Percentiles rank a stretch among this genome's conserved stretches.
These are phyloP conservation scores for Poecile montanus DNA, from an alignment of 2,797 vertebrate species.

Conservation along the genomic window DNA sequence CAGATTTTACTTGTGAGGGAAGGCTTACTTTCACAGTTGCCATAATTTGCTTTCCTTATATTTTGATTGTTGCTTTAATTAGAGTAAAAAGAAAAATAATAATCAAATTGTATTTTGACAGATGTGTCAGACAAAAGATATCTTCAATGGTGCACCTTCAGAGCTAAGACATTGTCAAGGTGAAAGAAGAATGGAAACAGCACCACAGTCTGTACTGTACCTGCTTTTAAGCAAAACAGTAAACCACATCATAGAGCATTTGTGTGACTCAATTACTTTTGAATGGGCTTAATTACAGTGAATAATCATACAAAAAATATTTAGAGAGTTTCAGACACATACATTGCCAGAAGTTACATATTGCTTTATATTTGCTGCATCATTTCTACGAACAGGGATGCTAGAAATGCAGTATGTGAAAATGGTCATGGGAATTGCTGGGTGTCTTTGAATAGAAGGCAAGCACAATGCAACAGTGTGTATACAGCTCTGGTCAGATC, in stretches of 20 bases:
- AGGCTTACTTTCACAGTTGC: not conserved
- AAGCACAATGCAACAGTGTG: fast-evolving
- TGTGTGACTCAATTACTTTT: not conserved
- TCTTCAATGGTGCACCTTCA: not conserved
- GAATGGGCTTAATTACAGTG: not conserved
- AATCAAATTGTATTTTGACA: not conserved
- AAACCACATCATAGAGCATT: not conserved
- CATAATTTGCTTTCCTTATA: not conserved
- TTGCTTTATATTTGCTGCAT: not conserved
- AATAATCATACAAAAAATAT: not conserved
- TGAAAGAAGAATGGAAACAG: not conserved
- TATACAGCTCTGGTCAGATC: not conserved
- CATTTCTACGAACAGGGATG: not conserved
- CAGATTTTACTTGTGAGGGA: not conserved
- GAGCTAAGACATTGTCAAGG: not conserved
- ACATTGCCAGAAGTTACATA: not conserved
- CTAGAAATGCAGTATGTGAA: not conserved
- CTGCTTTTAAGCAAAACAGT: not conserved
- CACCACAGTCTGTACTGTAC: not conserved
- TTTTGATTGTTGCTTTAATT: not conserved
- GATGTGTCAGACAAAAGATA: not conserved
- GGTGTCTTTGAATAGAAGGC: not conserved
- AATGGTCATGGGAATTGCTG: not conserved
- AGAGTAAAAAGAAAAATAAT: not conserved
- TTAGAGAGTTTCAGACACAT: not conserved